Evolutionary conservation across 35 echinoderm and acorn worm genomes (phyloP), one percentile per base, ranked within the genome.

Genomic region (Strongylocentrotus purpuratus): DNA sequence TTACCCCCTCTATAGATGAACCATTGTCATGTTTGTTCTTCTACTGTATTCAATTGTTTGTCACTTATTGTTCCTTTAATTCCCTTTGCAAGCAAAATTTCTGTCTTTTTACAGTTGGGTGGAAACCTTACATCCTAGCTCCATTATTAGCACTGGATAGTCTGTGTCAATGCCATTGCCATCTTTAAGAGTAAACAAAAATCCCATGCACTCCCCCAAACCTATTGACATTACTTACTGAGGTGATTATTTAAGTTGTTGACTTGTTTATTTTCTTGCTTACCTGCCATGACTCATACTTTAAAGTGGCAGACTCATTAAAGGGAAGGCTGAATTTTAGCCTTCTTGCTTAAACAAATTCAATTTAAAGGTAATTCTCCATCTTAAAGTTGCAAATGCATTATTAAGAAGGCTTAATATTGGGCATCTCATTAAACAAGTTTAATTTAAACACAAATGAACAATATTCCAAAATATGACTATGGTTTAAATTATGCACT

Each of bases 231-330:
- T n/a, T 78, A 28, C 65, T 78, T 78, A n/a, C 65, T 78, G 65
- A 28, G 20, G 20, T 78, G 22, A 78, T n/a, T 78, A 78, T 22
- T 78, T 4, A n/a, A 78, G 7, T n/a, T 78, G 65, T n/a, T n/a
- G 65, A 78, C 28, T 78, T n/a, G 65, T 78, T 78, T 78, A n/a
- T n/a, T 78, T 78, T 78, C 65, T 78, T 78, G 22, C 65, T 78
- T 78, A 78, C 65, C n/a, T n/a, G 65, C 0, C 6, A 78, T 78
- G 65, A 78, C 22, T 78, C 65, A 78, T 28, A 78, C 65, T n/a
- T 78, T 78, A 9, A 4, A n/a, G 65, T 55, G 7, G 50, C 50
- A 55, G 50, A 13, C 15, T 11, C 50, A 55, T 55, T 55, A 55
- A 55, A 55, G 35, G 35, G 35, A 41, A 41, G 35, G 35, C 35